Evolutionary conservation across 30 jellyfish, hydroid and myxozoan species (phyloP).

Genomic region (Aurelia sp.): DNA sequence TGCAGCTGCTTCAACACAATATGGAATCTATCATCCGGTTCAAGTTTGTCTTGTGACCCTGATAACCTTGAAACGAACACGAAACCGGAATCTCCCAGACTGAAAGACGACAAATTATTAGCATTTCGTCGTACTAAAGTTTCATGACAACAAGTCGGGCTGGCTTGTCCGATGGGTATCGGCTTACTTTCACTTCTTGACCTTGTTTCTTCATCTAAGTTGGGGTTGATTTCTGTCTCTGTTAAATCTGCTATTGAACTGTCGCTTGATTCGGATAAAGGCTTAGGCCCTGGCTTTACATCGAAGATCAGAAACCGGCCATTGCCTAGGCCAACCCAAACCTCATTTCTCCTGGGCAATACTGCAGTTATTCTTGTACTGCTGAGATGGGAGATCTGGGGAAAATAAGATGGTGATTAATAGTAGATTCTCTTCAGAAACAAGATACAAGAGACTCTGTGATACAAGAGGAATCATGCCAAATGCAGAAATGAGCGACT

Average conservation of each 20-base stretch:
- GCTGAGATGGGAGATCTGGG: slow-evolving; percentile 64
- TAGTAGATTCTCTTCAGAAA: no score
- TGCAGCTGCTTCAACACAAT: slow-evolving; percentile 88
- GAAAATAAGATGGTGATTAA: background rate
- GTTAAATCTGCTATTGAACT: background rate
- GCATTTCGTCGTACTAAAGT: slow-evolving; percentile 48
- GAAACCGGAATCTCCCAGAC: slow-evolving; percentile 72
- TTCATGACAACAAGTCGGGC: slow-evolving; percentile 80
- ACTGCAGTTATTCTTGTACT: slow-evolving; percentile 83
- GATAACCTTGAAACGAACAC: slow-evolving; percentile 69
- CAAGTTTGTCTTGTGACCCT: slow-evolving; percentile 40
- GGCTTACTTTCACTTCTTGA: slow-evolving; percentile 40
- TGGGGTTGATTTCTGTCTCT: background rate
- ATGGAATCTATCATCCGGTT: slow-evolving; percentile 46
- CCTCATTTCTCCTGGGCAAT: slow-evolving; percentile 66
- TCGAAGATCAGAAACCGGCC: slow-evolving; percentile 91
- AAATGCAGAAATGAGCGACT: no score
- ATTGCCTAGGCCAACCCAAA: slow-evolving; percentile 96
- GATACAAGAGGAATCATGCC: no score
- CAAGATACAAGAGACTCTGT: no score
- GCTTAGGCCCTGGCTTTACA: slow-evolving; percentile 63
- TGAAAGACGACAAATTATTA: slow-evolving; percentile 29
- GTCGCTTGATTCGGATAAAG: slow-evolving; percentile 38
- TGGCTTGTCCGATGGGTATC: slow-evolving; percentile 28
- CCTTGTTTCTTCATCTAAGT: slow-evolving; percentile 19